Percentiles rank a stretch among this genome's conserved stretches.
phyloP scores from a whole-genome alignment of 2,888 invertebrate genomes.

The Polyommatus icarus region DNA sequence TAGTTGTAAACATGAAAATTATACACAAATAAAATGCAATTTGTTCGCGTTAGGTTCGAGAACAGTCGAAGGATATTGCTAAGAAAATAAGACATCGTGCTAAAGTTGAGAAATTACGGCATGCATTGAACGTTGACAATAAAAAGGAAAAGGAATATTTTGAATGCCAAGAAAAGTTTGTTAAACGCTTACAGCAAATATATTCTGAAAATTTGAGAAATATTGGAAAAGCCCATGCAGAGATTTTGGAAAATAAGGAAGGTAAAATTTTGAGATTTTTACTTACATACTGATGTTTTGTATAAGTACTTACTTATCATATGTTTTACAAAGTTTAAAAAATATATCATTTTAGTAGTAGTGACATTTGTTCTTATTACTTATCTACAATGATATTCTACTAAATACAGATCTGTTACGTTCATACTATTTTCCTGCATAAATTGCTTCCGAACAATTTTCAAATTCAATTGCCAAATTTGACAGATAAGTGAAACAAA shows the following conservation, averaged over 20 bases:
- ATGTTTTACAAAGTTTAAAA: too few species aligned
- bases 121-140: constrained; percentile 56
- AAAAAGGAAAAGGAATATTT: constrained; percentile 65
- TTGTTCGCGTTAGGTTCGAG: constrained; percentile 65
- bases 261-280: constrained; percentile 45
- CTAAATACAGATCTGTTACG: too few species aligned
- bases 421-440: too few species aligned
- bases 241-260: constrained; percentile 54
- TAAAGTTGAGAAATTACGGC: constrained; percentile 63
- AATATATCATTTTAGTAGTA: too few species aligned
- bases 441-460: too few species aligned
- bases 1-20: constrained; percentile 3
- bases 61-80: constrained; percentile 76
- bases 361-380: too few species aligned
- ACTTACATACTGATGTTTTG: background rate
- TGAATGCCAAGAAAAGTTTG: constrained; percentile 62
- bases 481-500: too few species aligned
- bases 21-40: constrained; percentile 13
- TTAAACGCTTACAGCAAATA: constrained; percentile 62
- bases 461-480: too few species aligned
- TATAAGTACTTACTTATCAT: too few species aligned
- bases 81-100: constrained; percentile 72
- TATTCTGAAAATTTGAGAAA: constrained; percentile 60
- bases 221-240: constrained; percentile 64
- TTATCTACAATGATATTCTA: too few species aligned